Conservation (phyloP, 1,140 invertebrate genomes). For the Anadara kagoshimensis region DNA sequence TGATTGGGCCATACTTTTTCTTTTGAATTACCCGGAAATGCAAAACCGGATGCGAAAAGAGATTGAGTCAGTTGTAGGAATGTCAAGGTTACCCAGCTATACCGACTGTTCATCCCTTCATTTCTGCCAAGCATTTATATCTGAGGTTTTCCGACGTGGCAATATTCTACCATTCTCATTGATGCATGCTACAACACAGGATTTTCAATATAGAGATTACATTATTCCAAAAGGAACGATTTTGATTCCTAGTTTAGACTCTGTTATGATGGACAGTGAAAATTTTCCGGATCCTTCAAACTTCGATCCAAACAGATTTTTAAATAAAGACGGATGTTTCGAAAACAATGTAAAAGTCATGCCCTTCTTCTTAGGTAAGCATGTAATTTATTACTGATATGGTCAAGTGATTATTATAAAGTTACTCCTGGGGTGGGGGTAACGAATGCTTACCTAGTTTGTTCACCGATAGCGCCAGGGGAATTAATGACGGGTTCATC, state of each 20-base stretch:
- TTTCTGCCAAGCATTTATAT: not conserved
- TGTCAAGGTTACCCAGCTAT: not conserved
- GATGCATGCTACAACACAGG: not conserved
- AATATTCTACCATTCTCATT: not conserved
- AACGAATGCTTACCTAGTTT: too few species aligned
- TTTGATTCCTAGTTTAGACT: not conserved
- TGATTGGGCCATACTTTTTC: not conserved
- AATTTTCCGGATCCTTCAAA: not conserved
- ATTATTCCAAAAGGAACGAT: not conserved
- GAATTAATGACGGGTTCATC: too few species aligned
- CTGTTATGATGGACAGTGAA: not conserved
- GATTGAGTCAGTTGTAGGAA: not conserved
- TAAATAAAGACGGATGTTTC: not conserved
- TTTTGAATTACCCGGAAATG: not conserved
- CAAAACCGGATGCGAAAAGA: not conserved
- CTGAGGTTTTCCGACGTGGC: not conserved
- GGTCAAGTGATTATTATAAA: too few species aligned
- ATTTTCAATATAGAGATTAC: not conserved
- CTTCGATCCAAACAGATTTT: not conserved
- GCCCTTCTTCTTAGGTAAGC: not conserved
- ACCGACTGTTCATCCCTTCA: not conserved
- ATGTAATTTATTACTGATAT: too few species aligned
- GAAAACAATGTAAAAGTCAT: not conserved
- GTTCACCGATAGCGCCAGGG: too few species aligned
- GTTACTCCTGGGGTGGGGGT: too few species aligned